Evolutionary conservation across 2,113 vertebrate species (phyloP).

Genomic region (Rhinoderma darwinii): DNA sequence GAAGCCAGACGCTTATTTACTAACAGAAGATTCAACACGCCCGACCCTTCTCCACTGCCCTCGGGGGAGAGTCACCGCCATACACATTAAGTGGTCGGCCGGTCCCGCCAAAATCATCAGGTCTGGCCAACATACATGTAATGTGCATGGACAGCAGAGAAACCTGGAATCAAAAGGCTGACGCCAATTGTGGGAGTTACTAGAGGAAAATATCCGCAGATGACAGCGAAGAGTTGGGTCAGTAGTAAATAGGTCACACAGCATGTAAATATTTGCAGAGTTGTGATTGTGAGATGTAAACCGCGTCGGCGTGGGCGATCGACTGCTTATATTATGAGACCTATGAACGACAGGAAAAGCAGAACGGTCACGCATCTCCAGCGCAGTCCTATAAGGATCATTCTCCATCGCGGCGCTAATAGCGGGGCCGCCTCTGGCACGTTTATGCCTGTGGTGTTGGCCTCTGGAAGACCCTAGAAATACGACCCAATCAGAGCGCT

Average conservation of each 20-base stretch:
- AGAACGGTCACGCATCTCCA: background rate
- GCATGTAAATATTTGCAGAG: constrained; percentile 35
- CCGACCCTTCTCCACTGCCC: too few relatives aligned
- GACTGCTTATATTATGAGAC: constrained; percentile 20
- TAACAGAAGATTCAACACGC: too few relatives aligned
- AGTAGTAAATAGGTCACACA: background rate
- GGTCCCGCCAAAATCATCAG: too few relatives aligned
- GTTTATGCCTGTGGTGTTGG: background rate
- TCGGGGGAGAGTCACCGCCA: too few relatives aligned
- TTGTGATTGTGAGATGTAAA: background rate
- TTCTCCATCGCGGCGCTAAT: background rate
- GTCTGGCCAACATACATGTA: too few relatives aligned
- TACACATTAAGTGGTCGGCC: too few relatives aligned
- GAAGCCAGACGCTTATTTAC: too few relatives aligned
- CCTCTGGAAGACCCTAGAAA: constrained; percentile 34
- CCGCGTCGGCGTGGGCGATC: background rate
- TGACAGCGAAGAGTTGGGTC: background rate
- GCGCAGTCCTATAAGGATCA: background rate
- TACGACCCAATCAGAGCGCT: background rate
- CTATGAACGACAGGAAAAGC: background rate
- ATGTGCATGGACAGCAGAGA: too few relatives aligned
- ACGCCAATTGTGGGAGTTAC: background rate
- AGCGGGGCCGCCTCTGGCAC: background rate
- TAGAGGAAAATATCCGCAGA: background rate
- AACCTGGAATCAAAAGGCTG: too few relatives aligned